Percentiles rank a stretch among this genome's conserved stretches.
These are phyloP conservation scores for Platypus cylindrus DNA, from an alignment of 2,888 invertebrate genomes.

Conservation along the genomic window DNA sequence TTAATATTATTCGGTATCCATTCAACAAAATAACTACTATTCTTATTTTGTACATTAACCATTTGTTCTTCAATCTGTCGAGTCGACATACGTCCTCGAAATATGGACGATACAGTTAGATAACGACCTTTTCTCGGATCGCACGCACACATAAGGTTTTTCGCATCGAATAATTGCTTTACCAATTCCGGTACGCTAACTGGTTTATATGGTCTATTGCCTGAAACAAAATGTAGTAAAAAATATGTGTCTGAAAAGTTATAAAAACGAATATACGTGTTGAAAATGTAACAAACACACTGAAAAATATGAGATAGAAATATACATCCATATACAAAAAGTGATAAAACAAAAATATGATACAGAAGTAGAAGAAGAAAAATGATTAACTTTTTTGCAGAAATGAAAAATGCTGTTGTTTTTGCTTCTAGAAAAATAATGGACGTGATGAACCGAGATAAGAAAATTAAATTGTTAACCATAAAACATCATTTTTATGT, in stretches of 20 bases:
- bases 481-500: too few relatives aligned
- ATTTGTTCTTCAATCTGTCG: slow-evolving; percentile 48
- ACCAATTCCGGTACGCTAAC: slow-evolving; percentile 68
- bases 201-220: slow-evolving; percentile 55
- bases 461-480: too few relatives aligned
- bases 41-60: slow-evolving; percentile 53
- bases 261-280: too few relatives aligned
- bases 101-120: slow-evolving; percentile 72
- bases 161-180: slow-evolving; percentile 69
- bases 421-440: too few relatives aligned
- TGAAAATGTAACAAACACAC: too few relatives aligned
- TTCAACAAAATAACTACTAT: slow-evolving; percentile 52
- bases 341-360: too few relatives aligned
- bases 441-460: too few relatives aligned
- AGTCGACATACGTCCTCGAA: slow-evolving; percentile 58
- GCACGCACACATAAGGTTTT: slow-evolving; percentile 83
- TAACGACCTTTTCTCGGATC: slow-evolving; percentile 70
- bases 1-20: slow-evolving; percentile 62
- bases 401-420: too few relatives aligned
- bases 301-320: too few relatives aligned
- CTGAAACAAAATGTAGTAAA: slow-evolving; percentile 18
- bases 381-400: too few relatives aligned
- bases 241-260: not conserved
- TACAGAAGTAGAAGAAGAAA: too few relatives aligned
- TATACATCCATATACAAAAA: too few relatives aligned